Evolutionary conservation across 2,888 invertebrate genomes (phyloP).

Genomic region (Ectemnius lituratus): DNA sequence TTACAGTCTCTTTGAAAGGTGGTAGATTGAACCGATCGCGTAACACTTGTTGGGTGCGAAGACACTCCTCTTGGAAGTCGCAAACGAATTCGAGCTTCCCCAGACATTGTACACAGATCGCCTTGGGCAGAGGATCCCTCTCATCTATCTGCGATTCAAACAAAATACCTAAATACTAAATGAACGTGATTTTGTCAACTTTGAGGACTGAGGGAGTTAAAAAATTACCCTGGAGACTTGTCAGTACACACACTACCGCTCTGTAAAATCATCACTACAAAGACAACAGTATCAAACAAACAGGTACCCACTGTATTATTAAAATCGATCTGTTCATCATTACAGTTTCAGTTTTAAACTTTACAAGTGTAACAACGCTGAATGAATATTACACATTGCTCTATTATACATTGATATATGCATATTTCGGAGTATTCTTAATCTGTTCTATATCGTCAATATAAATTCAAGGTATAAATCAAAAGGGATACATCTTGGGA

Average conservation of each 20-base stretch:
- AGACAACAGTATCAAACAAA: slow-evolving; percentile 15
- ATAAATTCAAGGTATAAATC: too few relatives aligned
- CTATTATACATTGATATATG: too few relatives aligned
- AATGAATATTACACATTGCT: too few relatives aligned
- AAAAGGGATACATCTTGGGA: too few relatives aligned
- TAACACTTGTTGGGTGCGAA: slow-evolving; percentile 75
- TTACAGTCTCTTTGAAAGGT: slow-evolving; percentile 74
- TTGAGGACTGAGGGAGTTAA: neutral
- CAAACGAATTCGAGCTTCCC: slow-evolving; percentile 77
- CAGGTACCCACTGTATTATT: slow-evolving; percentile 45
- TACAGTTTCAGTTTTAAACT: neutral
- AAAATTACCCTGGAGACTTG: neutral
- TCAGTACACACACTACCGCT: slow-evolving; percentile 61
- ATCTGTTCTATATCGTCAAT: too few relatives aligned
- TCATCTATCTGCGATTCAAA: slow-evolving; percentile 76
- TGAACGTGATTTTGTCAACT: slow-evolving; percentile 31
- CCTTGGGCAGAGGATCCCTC: slow-evolving; percentile 76
- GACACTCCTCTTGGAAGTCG: slow-evolving; percentile 77
- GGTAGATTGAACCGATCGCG: slow-evolving; percentile 75
- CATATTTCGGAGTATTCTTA: too few relatives aligned
- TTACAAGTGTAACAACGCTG: too few relatives aligned
- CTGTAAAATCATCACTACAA: slow-evolving; percentile 46
- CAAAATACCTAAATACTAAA: slow-evolving; percentile 61
- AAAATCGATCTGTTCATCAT: slow-evolving; percentile 21
- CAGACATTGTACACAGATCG: slow-evolving; percentile 77